Evolutionary conservation across 2,797 vertebrate genomes (phyloP).

Genomic region (Tokudaia tokunoshimensis): DNA sequence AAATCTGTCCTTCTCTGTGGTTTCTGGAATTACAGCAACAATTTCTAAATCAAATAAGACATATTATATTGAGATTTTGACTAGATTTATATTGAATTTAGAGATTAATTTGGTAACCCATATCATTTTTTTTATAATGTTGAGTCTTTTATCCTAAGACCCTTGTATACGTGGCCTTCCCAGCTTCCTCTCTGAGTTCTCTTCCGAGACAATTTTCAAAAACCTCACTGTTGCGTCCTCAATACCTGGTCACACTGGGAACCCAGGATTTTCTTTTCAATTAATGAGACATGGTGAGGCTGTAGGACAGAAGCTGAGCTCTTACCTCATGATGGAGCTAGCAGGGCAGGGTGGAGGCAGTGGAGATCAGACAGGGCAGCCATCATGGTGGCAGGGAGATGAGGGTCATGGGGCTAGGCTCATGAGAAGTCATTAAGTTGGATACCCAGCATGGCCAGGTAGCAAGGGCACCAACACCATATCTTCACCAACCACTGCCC

Average conservation of each 20-base stretch:
- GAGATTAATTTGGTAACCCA: background rate
- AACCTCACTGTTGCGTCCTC: background rate
- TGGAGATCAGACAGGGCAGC: background rate
- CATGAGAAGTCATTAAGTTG: background rate
- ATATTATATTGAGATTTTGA: background rate
- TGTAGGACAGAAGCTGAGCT: background rate
- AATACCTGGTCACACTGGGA: background rate
- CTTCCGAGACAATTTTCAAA: background rate
- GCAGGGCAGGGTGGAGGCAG: background rate
- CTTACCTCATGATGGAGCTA: no score
- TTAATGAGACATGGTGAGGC: background rate
- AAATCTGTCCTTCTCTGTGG: background rate
- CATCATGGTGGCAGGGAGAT: background rate
- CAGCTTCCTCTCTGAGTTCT: background rate
- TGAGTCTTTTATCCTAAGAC: background rate
- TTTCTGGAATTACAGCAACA: background rate
- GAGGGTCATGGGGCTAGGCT: fast-evolving
- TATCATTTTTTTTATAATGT: background rate
- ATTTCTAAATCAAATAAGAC: background rate
- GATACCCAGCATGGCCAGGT: background rate
- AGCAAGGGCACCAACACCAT: no score
- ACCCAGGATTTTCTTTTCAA: background rate
- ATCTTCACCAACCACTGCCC: background rate
- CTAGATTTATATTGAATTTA: background rate
- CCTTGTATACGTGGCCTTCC: background rate